phyloP scores from a whole-genome alignment of 2,113 vertebrate species.

The Thermophis baileyi region DNA sequence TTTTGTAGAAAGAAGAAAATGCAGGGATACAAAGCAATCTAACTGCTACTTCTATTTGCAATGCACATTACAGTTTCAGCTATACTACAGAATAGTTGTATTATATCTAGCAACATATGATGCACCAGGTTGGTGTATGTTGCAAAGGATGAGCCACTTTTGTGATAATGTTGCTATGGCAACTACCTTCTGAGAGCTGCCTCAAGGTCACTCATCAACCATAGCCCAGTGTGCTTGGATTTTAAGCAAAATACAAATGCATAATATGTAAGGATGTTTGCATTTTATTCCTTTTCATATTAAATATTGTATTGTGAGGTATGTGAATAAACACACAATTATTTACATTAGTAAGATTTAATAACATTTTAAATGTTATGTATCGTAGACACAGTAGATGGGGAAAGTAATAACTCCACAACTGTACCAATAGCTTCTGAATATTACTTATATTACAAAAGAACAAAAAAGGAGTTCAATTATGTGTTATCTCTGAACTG shows the following conservation, averaged over 20 bases:
- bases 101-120: constrained; percentile 44
- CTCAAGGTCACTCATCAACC: constrained; percentile 77
- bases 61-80: constrained; percentile 35
- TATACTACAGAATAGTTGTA: constrained; percentile 31
- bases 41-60: constrained; percentile 11
- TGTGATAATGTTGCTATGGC: constrained; percentile 75
- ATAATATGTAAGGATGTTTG: constrained; percentile 38
- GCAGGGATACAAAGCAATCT: not conserved
- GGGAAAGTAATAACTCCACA: not conserved
- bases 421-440: not conserved
- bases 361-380: not conserved
- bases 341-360: constrained; percentile 15
- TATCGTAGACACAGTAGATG: not conserved
- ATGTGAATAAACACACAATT: constrained; percentile 16
- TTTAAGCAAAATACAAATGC: constrained; percentile 67
- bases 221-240: constrained; percentile 63
- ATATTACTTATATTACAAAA: not conserved
- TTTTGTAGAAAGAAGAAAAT: not conserved
- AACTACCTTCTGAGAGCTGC: constrained; percentile 69
- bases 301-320: constrained; percentile 21
- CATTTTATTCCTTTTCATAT: constrained; percentile 25
- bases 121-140: constrained; percentile 63
- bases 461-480: not conserved
- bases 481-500: not conserved
- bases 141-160: constrained; percentile 68